Evolutionary conservation across 2,797 vertebrate species (phyloP).

Genomic region (Hypotaenidia okinawae): DNA sequence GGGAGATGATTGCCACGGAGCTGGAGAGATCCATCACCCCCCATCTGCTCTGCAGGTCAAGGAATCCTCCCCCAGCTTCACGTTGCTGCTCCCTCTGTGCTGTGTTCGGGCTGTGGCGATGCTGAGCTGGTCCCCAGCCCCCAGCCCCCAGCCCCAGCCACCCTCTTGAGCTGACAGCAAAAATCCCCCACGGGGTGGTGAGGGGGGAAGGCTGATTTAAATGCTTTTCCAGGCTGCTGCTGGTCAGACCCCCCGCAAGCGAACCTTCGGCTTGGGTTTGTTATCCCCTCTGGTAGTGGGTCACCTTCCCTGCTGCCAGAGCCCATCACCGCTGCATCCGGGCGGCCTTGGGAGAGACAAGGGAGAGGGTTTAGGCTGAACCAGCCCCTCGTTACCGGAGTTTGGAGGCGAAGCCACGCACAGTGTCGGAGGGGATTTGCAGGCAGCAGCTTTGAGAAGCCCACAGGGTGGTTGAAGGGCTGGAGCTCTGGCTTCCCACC

Average conservation of each 20-base stretch:
- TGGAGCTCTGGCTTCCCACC: background rate
- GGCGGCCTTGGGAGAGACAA: accelerated
- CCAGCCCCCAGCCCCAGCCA: background rate
- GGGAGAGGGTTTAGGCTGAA: background rate
- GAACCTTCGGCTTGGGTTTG: accelerated
- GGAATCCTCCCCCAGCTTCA: background rate
- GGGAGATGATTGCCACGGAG: background rate
- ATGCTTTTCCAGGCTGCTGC: background rate
- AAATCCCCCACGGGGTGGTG: too few relatives aligned
- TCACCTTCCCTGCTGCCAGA: background rate
- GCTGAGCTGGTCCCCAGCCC: background rate
- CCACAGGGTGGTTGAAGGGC: background rate
- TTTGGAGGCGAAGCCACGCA: background rate
- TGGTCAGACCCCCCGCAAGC: too few relatives aligned
- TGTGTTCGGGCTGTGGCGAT: accelerated
- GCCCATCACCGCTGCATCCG: background rate
- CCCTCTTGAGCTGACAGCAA: background rate
- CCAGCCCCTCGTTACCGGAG: background rate
- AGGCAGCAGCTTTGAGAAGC: background rate
- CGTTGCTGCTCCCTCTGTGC: background rate
- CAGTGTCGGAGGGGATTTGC: background rate
- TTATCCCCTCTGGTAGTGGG: accelerated
- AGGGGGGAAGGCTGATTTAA: background rate
- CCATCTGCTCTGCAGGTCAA: accelerated
- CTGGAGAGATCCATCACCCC: background rate